These are phyloP conservation scores for Bubo bubo DNA, from an alignment of 2,113 vertebrate species.

Conservation along the genomic window DNA sequence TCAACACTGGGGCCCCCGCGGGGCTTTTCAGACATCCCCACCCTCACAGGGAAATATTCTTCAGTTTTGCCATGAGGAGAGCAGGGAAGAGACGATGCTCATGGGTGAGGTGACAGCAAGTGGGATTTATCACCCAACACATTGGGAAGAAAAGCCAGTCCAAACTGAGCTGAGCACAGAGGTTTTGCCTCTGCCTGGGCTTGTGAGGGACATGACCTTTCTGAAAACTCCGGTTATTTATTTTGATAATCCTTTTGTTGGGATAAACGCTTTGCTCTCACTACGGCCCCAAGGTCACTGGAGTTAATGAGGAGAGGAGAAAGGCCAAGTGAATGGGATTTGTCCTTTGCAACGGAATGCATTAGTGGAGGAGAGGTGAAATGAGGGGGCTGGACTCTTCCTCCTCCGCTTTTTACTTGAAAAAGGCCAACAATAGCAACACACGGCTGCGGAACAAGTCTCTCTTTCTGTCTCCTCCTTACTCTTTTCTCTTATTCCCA, in stretches of 20 bases:
- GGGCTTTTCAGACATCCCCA: neutral
- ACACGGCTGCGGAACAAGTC: neutral
- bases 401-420: neutral
- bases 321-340: conserved; percentile 53
- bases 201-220: conserved; percentile 38
- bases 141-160: neutral
- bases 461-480: neutral
- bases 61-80: neutral
- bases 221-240: conserved; percentile 57
- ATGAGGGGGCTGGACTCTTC: neutral
- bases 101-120: neutral
- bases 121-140: neutral
- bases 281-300: conserved; percentile 17
- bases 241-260: conserved; percentile 68
- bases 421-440: conserved; percentile 2
- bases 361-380: conserved; percentile 39
- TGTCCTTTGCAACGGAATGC: conserved; percentile 17
- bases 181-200: conserved; percentile 22
- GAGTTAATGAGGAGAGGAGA: conserved; percentile 65
- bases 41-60: neutral
- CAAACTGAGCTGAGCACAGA: neutral
- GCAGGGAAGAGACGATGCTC: neutral
- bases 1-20: accelerated
- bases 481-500: neutral
- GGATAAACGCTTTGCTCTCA: conserved; percentile 49